Evolutionary conservation across 2,113 vertebrate genomes (phyloP).

Genomic region (Bombycilla garrulus): DNA sequence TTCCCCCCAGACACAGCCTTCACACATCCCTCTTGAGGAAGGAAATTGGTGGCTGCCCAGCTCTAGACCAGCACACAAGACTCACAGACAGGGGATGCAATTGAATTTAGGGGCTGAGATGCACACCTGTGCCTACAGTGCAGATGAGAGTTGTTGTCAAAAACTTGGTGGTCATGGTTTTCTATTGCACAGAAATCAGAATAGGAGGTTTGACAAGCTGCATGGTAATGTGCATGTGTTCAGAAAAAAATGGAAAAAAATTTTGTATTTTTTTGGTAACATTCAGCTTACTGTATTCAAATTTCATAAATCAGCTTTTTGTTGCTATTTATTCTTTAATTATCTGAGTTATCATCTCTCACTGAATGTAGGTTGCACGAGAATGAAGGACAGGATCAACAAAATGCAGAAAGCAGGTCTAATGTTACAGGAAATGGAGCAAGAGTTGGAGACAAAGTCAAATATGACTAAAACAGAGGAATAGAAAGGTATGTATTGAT

Average conservation of each 20-base stretch:
- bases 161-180: background rate
- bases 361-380: background rate
- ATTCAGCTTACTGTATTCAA: background rate
- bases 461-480: background rate
- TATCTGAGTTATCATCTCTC: background rate
- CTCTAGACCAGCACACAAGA: background rate
- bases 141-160: background rate
- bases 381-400: background rate
- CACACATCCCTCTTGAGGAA: background rate
- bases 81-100: rapidly evolving
- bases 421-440: background rate
- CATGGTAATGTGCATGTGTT: background rate
- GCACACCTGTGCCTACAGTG: background rate
- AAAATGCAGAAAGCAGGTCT: background rate
- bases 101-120: background rate
- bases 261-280: background rate
- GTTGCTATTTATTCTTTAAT: background rate
- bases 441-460: background rate
- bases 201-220: background rate
- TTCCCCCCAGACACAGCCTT: background rate
- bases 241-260: background rate
- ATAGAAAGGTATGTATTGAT: background rate
- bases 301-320: background rate
- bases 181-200: background rate
- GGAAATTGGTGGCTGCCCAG: background rate